Percentiles rank a stretch among this genome's conserved stretches.
phyloP scores from a whole-genome alignment of 2,888 invertebrate genomes.

The Dorcus hopei region DNA sequence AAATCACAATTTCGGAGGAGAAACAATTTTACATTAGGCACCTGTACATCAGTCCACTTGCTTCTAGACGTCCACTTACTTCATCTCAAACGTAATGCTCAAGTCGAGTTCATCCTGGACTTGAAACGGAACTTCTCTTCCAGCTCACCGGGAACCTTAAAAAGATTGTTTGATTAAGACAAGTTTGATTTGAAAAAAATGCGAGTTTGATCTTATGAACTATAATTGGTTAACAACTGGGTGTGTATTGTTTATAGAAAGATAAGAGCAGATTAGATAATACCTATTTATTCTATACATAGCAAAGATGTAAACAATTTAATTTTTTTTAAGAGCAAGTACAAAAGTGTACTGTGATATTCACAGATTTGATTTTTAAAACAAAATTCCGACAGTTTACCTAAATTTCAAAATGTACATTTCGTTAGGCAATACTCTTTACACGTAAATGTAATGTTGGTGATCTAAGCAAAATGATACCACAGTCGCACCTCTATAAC shows the following conservation, averaged over 20 bases:
- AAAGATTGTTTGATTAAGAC: background rate
- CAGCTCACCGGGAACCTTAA: constrained; percentile 57
- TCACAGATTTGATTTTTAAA: no score
- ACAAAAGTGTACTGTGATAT: no score
- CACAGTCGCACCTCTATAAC: no score
- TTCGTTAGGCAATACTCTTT: no score
- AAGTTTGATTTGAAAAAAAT: background rate
- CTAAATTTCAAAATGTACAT: background rate
- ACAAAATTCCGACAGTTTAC: background rate
- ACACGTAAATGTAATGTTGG: no score
- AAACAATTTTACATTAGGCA: constrained; percentile 27
- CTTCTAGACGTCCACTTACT: constrained; percentile 24
- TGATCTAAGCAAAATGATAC: no score
- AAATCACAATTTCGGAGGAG: constrained; percentile 15
- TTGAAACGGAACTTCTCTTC: constrained; percentile 56
- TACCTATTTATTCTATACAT: background rate
- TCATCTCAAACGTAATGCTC: background rate
- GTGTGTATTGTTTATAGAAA: no score
- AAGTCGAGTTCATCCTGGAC: constrained; percentile 30
- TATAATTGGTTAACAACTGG: no score
- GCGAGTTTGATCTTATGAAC: no score
- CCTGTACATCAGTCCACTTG: constrained; percentile 27
- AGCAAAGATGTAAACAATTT: constrained; percentile 2
- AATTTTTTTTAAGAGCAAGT: background rate
- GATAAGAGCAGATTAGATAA: no score